These are phyloP conservation scores for Mellivora capensis DNA, from an alignment of 2,113 vertebrate genomes.

Conservation along the genomic window DNA sequence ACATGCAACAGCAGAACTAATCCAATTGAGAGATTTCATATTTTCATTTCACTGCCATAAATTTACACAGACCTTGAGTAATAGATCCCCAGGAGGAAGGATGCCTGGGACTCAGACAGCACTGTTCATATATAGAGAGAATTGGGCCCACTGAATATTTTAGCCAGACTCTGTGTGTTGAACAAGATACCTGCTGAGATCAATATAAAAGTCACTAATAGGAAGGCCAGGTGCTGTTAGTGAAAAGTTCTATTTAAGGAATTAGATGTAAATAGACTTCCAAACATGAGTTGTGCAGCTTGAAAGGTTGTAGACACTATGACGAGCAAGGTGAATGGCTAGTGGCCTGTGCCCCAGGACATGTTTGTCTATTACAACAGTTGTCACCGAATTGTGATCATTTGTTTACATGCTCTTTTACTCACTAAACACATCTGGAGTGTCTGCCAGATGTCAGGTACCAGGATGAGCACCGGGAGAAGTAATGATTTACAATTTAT, in stretches of 20 bases:
- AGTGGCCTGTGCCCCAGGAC: too few relatives aligned
- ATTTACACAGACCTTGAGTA: not conserved
- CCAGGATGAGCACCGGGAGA: not conserved
- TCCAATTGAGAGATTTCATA: constrained; percentile 37
- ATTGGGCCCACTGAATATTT: not conserved
- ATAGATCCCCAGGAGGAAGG: not conserved
- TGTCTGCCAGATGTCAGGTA: not conserved
- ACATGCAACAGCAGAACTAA: not conserved
- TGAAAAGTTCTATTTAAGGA: not conserved
- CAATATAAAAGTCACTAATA: not conserved
- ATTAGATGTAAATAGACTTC: not conserved
- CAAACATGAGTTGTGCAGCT: not conserved
- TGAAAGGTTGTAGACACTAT: not conserved
- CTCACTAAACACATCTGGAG: not conserved
- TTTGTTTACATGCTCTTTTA: not conserved
- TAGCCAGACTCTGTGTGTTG: not conserved
- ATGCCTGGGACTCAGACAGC: not conserved
- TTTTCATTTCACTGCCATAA: constrained; percentile 43
- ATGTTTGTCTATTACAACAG: not conserved
- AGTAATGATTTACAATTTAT: not conserved
- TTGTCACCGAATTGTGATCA: not conserved
- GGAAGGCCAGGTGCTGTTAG: not conserved
- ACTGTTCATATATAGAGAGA: not conserved
- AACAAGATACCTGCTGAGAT: not conserved
- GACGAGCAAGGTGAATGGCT: not conserved